Evolutionary conservation across 2,797 vertebrate genomes (phyloP), one percentile per base, ranked within the genome.

Genomic region (Phrynocephalus guinanensis): DNA sequence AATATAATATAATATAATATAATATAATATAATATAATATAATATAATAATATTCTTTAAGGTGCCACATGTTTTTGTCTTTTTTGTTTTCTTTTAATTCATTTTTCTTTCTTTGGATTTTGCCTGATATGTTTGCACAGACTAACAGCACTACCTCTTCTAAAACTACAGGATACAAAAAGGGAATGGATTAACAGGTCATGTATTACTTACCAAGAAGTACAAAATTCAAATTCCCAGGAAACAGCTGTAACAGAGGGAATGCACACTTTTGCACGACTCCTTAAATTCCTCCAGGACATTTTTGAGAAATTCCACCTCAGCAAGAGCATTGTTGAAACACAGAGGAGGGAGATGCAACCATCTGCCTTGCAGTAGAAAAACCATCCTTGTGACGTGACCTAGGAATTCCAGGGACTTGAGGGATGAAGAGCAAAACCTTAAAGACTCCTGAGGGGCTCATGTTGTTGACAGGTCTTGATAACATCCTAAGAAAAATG

Each of bases 381-480:
- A 92, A 85, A 82, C 1, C 3, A 84, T 38, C 56, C 70, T 15
- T 68, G 26, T 1, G 0, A 85, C 0, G 0, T 88, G 79, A 90
- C 50, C 50, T 79, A 78, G 91, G 15, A 38, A 82, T 82, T 52
- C 56, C 5, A 44, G 87, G 75, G 86, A 86, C 2, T 79, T 6
- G 88, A 13, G 75, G 50, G 0, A 67, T 77, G 89, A 95, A 79
- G 82, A 89, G 72, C 38, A 89, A 86, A 77, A 83, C 5, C 38
- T 16, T 60, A 85, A 50, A 86, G 75, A 89, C 83, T 91, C 83
- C 76, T 90, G 48, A 70, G 89, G 70, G 86, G 85, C 28, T 92
- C 82, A 70, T 88, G 63, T 16, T 93, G 90, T 68, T 94, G 92
- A 91, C 86, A 93, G 87, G 7, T 63, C 85, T 89, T 87, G 86